These are phyloP conservation scores for Volucella zonaria DNA, from an alignment of 2,888 invertebrate genomes.

Conservation along the genomic window DNA sequence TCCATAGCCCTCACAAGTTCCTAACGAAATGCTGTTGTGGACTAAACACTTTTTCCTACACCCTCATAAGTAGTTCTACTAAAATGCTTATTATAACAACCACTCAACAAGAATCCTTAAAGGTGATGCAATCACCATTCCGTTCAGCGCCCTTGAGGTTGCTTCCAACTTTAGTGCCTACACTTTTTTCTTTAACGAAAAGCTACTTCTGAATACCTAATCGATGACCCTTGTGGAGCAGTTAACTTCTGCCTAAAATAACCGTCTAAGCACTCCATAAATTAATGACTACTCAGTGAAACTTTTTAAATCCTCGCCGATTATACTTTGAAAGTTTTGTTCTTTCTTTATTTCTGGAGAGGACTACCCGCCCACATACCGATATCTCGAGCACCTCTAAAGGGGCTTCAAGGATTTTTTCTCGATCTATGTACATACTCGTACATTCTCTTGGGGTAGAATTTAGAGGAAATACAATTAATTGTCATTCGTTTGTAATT, in stretches of 20 bases:
- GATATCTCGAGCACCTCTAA: too few relatives aligned
- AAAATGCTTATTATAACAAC: too few relatives aligned
- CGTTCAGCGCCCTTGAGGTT: not conserved
- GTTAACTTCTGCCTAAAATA: conserved; percentile 7
- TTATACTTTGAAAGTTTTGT: conserved; percentile 14
- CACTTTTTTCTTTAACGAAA: not conserved
- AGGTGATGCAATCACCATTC: not conserved
- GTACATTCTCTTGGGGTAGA: not conserved
- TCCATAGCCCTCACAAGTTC: too few relatives aligned
- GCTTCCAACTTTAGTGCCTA: not conserved
- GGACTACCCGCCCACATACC: too few relatives aligned
- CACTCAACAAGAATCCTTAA: too few relatives aligned
- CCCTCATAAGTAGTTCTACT: too few relatives aligned
- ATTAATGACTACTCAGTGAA: conserved; percentile 16
- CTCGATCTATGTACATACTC: not conserved
- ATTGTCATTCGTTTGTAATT: conserved; percentile 41
- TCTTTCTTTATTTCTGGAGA: not conserved
- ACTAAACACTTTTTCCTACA: too few relatives aligned
- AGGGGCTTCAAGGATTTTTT: not conserved
- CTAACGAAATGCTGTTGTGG: too few relatives aligned
- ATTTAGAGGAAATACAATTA: conserved; percentile 35
- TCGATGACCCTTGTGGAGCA: conserved; percentile 12
- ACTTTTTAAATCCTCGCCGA: conserved; percentile 20
- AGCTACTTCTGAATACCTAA: not conserved
- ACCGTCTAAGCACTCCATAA: conserved; percentile 3